Percentiles rank a stretch among this genome's conserved stretches.
Conservation (phyloP, 2,113 vertebrate genomes). For the Melanerpes formicivorus region DNA sequence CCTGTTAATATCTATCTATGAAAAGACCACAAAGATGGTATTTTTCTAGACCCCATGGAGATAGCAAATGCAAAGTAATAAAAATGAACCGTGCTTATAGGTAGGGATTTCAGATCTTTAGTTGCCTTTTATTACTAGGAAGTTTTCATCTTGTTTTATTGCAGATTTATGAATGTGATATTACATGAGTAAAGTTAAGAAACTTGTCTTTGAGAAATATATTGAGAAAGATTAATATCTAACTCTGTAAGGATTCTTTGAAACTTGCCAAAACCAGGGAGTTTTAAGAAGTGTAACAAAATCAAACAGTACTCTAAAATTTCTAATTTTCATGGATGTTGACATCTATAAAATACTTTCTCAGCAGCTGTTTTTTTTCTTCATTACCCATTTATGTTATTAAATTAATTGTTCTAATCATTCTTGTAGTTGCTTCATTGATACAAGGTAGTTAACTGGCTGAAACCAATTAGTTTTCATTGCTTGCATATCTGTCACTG, state of each 20-base stretch:
- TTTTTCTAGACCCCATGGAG: not conserved
- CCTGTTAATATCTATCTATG: not conserved
- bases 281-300: not conserved
- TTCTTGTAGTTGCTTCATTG: not conserved
- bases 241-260: not conserved
- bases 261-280: not conserved
- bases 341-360: not conserved
- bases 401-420: not conserved
- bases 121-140: not conserved
- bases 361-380: not conserved
- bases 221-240: not conserved
- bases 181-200: not conserved
- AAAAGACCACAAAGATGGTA: not conserved
- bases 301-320: not conserved
- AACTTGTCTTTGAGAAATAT: not conserved
- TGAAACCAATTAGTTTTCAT: not conserved
- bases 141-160: not conserved
- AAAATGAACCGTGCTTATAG: not conserved
- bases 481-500: not conserved
- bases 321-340: not conserved
- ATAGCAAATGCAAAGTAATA: not conserved
- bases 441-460: not conserved
- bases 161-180: not conserved
- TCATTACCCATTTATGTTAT: not conserved
- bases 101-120: not conserved